phyloP scores from a whole-genome alignment of 2,888 invertebrate species.

The Agapostemon virescens region DNA sequence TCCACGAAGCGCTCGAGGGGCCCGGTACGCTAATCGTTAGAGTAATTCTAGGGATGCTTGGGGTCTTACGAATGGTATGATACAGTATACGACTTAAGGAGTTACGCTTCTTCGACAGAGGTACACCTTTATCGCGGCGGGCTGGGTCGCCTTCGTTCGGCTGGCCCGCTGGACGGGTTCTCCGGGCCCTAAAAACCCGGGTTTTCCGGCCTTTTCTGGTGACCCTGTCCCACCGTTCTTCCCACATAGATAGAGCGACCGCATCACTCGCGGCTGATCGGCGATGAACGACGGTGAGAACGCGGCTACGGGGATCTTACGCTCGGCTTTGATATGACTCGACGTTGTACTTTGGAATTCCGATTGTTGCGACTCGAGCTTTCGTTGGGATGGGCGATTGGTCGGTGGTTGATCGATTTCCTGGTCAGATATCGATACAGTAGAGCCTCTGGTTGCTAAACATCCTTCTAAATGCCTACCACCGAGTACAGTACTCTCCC shows the following conservation, averaged over 20 bases:
- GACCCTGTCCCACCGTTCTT: slow-evolving; percentile 46
- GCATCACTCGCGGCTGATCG: slow-evolving; percentile 45
- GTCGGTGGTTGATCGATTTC: slow-evolving; percentile 5
- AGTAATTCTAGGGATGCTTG: slow-evolving; percentile 74
- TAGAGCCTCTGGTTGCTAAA: background rate
- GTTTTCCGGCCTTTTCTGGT: slow-evolving; percentile 12
- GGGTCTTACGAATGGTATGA: slow-evolving; percentile 74
- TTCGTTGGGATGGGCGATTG: background rate
- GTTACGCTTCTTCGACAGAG: slow-evolving; percentile 74
- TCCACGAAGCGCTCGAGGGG: slow-evolving; percentile 58
- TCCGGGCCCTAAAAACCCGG: background rate
- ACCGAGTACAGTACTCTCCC: too few species aligned
- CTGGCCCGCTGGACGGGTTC: background rate
- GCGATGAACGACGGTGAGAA: slow-evolving; percentile 36
- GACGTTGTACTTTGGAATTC: slow-evolving; percentile 59
- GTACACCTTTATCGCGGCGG: slow-evolving; percentile 66
- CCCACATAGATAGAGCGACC: slow-evolving; percentile 56
- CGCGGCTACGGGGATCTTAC: slow-evolving; percentile 43
- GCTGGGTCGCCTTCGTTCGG: slow-evolving; percentile 40
- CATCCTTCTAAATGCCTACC: background rate
- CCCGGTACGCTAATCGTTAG: slow-evolving; percentile 69
- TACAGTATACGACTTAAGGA: slow-evolving; percentile 77
- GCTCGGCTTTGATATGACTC: slow-evolving; percentile 63
- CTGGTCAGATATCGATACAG: slow-evolving; percentile 2
- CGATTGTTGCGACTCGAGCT: slow-evolving; percentile 38